A percentile compares a stretch with the other conserved stretches of the same genome.
Evolutionary conservation across 2,797 vertebrate genomes (phyloP).

Genomic region (Sparus aurata): DNA sequence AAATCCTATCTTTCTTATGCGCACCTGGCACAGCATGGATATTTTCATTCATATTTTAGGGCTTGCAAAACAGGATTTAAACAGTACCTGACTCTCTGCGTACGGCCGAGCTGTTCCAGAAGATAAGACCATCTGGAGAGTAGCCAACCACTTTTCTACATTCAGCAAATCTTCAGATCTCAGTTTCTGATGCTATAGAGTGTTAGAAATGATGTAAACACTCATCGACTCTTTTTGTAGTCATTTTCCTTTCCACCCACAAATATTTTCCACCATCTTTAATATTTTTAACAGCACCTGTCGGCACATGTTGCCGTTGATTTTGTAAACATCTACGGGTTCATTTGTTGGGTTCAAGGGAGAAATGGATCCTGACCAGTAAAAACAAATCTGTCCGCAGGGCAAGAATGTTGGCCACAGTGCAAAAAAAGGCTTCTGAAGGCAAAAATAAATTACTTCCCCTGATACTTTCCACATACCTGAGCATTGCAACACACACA

Average conservation of each 20-base stretch:
- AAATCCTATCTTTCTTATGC: neutral
- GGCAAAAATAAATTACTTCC: neutral
- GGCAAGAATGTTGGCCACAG: neutral
- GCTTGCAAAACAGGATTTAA: neutral
- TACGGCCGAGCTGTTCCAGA: neutral
- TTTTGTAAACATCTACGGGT: neutral
- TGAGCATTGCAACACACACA: conserved; percentile 23
- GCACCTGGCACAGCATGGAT: neutral
- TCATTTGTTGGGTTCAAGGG: too few relatives aligned
- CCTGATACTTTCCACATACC: conserved; percentile 38
- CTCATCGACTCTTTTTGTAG: too few relatives aligned
- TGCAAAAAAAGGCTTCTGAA: neutral
- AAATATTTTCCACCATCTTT: too few relatives aligned
- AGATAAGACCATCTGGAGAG: neutral
- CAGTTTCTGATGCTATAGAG: neutral
- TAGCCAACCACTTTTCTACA: neutral
- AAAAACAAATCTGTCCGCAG: neutral
- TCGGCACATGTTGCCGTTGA: neutral
- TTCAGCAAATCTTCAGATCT: neutral
- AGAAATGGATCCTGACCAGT: neutral
- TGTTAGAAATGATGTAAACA: neutral
- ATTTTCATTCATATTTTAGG: neutral
- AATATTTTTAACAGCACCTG: neutral
- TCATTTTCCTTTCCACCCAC: too few relatives aligned
- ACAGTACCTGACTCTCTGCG: neutral